phyloP scores from a whole-genome alignment of 1,140 invertebrate species.

The Asobara japonica region DNA sequence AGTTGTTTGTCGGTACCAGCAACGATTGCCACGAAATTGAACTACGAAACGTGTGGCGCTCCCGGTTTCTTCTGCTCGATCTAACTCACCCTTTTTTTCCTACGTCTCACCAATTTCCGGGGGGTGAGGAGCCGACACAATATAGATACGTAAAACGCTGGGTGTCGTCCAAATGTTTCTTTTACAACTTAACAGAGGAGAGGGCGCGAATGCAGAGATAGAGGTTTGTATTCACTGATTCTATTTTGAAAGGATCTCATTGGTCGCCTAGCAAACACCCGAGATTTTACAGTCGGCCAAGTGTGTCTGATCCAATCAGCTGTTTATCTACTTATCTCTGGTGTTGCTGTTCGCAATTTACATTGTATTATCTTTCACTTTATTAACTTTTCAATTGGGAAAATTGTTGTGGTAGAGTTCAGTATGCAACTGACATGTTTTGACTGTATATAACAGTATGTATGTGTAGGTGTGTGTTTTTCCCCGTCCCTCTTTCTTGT shows the following conservation, averaged over 20 bases:
- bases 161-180: background rate
- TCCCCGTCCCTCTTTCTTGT: too few species aligned
- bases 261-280: conserved; percentile 5
- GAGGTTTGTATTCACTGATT: conserved; percentile 2
- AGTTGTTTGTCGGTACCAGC: conserved; percentile 8
- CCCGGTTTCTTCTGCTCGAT: background rate
- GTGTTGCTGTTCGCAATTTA: too few species aligned
- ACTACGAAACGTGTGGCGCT: background rate
- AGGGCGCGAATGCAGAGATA: conserved; percentile 5
- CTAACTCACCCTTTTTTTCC: background rate
- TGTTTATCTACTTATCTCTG: background rate
- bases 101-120: background rate
- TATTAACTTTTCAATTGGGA: too few species aligned
- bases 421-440: too few species aligned
- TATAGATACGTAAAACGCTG: conserved; percentile 2
- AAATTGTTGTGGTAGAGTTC: too few species aligned
- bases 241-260: background rate
- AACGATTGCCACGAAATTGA: conserved; percentile 16
- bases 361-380: too few species aligned
- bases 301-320: conserved; percentile 15
- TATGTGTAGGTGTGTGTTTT: too few species aligned
- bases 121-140: background rate
- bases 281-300: conserved; percentile 6
- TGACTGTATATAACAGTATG: too few species aligned
- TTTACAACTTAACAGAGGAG: background rate